Evolutionary conservation across 1,140 invertebrate genomes (phyloP).

Genomic region (Tigriopus japonicus): DNA sequence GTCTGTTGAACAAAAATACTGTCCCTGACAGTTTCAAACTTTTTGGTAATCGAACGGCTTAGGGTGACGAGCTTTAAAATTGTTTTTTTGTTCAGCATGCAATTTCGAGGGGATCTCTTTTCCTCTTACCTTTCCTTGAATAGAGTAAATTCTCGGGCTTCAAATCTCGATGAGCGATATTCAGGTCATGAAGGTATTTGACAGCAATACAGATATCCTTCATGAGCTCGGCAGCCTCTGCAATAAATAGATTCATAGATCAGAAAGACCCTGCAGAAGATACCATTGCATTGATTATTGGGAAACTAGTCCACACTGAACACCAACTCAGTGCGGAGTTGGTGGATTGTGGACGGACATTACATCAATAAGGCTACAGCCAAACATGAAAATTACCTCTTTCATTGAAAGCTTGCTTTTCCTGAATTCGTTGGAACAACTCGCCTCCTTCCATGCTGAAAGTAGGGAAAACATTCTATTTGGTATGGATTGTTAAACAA

Average conservation of each 20-base stretch:
- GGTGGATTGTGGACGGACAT: constrained; percentile 19
- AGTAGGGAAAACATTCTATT: constrained; percentile 19
- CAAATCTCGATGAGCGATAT: constrained; percentile 91
- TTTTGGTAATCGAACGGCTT: no score
- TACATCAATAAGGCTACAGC: constrained; percentile 21
- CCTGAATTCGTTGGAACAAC: constrained; percentile 87
- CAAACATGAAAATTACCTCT: constrained; percentile 38
- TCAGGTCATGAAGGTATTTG: constrained; percentile 74
- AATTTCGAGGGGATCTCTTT: no score
- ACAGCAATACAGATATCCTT: constrained; percentile 91
- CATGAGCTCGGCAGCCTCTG: constrained; percentile 81
- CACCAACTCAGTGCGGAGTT: neutral
- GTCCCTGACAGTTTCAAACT: no score
- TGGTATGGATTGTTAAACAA: no score
- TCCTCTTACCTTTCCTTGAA: constrained; percentile 36
- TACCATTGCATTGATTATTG: constrained; percentile 15
- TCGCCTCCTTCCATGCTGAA: constrained; percentile 88
- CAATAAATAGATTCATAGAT: constrained; percentile 22
- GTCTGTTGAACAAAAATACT: no score
- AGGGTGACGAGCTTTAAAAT: no score
- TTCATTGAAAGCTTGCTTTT: constrained; percentile 81
- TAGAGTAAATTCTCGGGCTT: constrained; percentile 83
- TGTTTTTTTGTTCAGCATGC: no score
- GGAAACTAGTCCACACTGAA: neutral
- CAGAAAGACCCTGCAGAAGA: neutral